Evolutionary conservation across 2,888 invertebrate genomes (phyloP).

Genomic region (Oxycera nigricornis): DNA sequence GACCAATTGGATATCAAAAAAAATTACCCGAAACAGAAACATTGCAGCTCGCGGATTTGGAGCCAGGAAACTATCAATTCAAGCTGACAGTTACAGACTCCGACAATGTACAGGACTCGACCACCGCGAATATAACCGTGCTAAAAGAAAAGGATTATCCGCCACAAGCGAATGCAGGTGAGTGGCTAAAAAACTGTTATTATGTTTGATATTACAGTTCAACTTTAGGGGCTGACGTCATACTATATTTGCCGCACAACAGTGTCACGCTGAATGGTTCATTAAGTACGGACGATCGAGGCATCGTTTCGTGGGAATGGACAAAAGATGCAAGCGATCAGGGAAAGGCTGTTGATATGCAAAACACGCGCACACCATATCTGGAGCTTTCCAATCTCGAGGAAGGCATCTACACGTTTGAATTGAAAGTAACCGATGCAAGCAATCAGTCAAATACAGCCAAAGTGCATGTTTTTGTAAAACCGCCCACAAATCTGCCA

Average conservation of each 20-base stretch:
- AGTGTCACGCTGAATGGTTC: constrained; percentile 87
- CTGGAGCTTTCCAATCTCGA: constrained; percentile 88
- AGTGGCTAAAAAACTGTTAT: background rate
- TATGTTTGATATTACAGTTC: background rate
- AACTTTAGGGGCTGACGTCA: constrained; percentile 77
- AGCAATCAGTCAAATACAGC: constrained; percentile 87
- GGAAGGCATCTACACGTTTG: constrained; percentile 93
- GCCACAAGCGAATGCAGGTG: constrained; percentile 90
- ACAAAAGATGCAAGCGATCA: constrained; percentile 87
- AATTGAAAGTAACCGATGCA: constrained; percentile 89
- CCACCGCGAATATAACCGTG: constrained; percentile 87
- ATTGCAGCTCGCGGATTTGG: constrained; percentile 82
- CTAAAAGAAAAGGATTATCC: constrained; percentile 93
- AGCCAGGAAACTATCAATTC: constrained; percentile 90
- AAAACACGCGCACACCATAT: constrained; percentile 90
- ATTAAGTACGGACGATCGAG: constrained; percentile 90
- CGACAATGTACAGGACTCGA: constrained; percentile 84
- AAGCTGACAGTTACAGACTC: constrained; percentile 91
- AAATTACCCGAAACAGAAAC: constrained; percentile 81
- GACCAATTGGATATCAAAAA: constrained; percentile 86
- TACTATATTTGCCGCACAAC: constrained; percentile 89
- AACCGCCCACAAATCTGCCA: constrained; percentile 85
- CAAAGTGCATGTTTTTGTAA: constrained; percentile 91
- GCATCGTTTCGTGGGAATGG: constrained; percentile 95
- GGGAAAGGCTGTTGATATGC: constrained; percentile 93